A percentile compares a stretch with the other conserved stretches of the same genome.
phyloP scores from a whole-genome alignment of 2,113 vertebrate genomes.

The Phalacrocorax aristotelis region DNA sequence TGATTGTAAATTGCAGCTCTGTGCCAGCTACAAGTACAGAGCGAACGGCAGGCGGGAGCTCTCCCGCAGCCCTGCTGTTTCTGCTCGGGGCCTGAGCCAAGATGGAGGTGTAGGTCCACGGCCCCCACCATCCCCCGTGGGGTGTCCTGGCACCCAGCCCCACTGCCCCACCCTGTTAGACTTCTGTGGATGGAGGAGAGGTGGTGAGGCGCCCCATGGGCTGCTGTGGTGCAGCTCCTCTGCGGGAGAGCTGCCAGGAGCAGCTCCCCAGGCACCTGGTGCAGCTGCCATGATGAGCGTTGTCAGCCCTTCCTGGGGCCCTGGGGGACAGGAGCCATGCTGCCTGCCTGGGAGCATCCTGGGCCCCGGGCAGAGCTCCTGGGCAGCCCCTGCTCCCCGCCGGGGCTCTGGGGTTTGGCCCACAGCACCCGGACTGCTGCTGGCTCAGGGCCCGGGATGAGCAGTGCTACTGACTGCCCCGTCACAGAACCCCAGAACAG shows the following conservation, averaged over 20 bases:
- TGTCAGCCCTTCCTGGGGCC: background rate
- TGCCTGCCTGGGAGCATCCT: background rate
- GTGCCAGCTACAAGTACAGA: conserved; percentile 23
- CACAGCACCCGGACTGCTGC: background rate
- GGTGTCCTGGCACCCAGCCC: background rate
- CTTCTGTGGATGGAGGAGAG: background rate
- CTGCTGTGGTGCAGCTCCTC: rapidly evolving
- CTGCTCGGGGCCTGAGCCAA: background rate
- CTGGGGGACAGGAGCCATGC: rapidly evolving
- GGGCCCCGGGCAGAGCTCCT: background rate
- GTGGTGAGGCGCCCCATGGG: background rate
- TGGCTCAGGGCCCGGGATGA: rapidly evolving
- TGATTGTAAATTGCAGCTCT: conserved; percentile 57
- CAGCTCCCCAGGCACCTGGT: rapidly evolving
- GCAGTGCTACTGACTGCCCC: background rate
- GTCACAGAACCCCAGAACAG: rapidly evolving
- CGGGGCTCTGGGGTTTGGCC: background rate
- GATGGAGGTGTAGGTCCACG: background rate
- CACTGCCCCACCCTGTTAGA: background rate
- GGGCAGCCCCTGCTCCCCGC: background rate
- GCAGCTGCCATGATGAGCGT: rapidly evolving
- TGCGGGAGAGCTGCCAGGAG: background rate
- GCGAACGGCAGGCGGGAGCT: background rate
- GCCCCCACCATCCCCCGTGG: background rate
- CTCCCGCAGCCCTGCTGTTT: background rate